phyloP scores from a whole-genome alignment of 1,140 invertebrate species.

The Onthophagus taurus region DNA sequence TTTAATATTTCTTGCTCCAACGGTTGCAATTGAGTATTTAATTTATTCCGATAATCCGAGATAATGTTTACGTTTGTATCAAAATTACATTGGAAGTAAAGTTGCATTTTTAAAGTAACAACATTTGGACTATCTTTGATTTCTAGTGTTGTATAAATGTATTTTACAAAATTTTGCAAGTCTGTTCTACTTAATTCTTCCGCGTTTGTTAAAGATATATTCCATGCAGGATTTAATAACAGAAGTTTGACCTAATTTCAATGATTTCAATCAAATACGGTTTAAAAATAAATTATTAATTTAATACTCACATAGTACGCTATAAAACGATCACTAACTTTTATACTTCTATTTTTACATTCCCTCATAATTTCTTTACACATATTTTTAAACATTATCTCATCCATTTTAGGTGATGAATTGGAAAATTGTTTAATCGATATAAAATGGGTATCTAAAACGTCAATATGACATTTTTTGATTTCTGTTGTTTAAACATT shows the following conservation, averaged over 20 bases:
- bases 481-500: too few species aligned
- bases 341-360: conserved; percentile 22
- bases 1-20: conserved; percentile 49
- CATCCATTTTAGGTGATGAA: conserved; percentile 1
- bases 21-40: conserved; percentile 41
- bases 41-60: conserved; percentile 41
- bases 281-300: neutral
- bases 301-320: conserved; percentile 31
- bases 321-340: conserved; percentile 27
- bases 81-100: conserved; percentile 59
- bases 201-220: conserved; percentile 36
- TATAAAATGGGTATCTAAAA: too few species aligned
- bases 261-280: neutral
- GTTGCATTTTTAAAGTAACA: conserved; percentile 55
- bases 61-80: conserved; percentile 45
- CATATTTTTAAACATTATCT: conserved; percentile 32
- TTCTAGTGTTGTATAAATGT: conserved; percentile 36
- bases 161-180: conserved; percentile 41
- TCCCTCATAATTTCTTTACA: conserved; percentile 40
- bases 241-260: conserved; percentile 40
- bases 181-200: conserved; percentile 39
- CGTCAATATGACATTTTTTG: too few species aligned
- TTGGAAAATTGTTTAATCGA: neutral
- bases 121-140: conserved; percentile 35
- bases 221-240: conserved; percentile 44